Percentiles rank a stretch among this genome's conserved stretches.
These are phyloP conservation scores for Aquatica leii DNA, from an alignment of 2,888 invertebrate genomes.

Conservation along the genomic window DNA sequence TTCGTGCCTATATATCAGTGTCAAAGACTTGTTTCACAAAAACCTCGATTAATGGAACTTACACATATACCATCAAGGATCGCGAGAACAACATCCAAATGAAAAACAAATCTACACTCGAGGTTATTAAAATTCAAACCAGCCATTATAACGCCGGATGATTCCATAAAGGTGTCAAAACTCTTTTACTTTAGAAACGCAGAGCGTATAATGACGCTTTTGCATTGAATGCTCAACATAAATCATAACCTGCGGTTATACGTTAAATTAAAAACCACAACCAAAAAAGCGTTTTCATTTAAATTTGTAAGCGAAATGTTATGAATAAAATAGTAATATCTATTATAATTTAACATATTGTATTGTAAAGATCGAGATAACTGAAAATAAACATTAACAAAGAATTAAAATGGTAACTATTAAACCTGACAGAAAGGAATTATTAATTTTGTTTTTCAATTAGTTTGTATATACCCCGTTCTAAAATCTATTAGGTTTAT, in stretches of 20 bases:
- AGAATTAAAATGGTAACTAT: no score
- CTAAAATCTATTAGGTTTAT: no score
- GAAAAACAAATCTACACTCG: constrained; percentile 53
- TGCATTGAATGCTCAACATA: constrained; percentile 52
- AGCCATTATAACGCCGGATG: constrained; percentile 41
- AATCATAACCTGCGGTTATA: constrained; percentile 50
- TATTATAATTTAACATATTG: no score
- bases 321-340: no score
- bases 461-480: no score
- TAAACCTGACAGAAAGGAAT: no score
- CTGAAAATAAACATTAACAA: no score
- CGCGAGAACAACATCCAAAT: constrained; percentile 55
- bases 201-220: constrained; percentile 39
- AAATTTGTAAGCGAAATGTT: constrained; percentile 54
- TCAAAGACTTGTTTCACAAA: constrained; percentile 34
- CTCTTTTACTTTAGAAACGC: constrained; percentile 42
- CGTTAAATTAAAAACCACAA: constrained; percentile 54
- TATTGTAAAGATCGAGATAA: no score
- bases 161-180: constrained; percentile 41
- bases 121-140: constrained; percentile 47
- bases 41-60: constrained; percentile 54
- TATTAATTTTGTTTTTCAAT: no score
- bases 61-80: constrained; percentile 55
- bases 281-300: constrained; percentile 48
- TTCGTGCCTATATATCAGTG: constrained; percentile 53